Evolutionary conservation across 2,797 vertebrate genomes (phyloP), one percentile per base, ranked within the genome.

Genomic region (Prunella strophiata): DNA sequence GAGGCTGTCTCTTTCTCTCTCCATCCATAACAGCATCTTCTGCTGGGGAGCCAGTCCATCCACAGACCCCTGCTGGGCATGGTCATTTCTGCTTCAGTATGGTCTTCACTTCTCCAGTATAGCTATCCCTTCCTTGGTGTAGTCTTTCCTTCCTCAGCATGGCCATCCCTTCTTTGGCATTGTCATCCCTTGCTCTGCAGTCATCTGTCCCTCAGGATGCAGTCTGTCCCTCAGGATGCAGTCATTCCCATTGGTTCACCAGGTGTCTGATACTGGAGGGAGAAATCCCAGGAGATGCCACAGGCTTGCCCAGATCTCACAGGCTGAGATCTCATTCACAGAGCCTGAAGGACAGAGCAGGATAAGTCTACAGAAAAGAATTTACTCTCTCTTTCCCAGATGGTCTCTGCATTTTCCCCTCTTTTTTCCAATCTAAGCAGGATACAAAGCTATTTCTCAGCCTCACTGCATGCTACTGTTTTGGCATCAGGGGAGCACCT

Each of bases 391-490:
- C 36, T 70, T 88, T 71, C 34, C 29, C 47, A 74, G 22, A 74
- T 17, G 5, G 12, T 29, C n/a, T 58, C 36, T 47, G 50, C 9
- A 27, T 87, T 83, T 91, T 51, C 18, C 15, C 32, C 30, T 68
- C 58, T 73, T 18, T 58, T 62, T 91, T 86, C 47, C 38, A 79
- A 25, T 34, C 30, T 48, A 62, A 36, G 25, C 23, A 68, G 51
- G 15, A 81, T n/a, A 43, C 0, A 1, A 62, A 18, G n/a, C 34
- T 75, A 48, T 38, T 82, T 34, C 55, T 74, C 55, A 63, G 59
- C 17, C 26, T 32, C 67, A 32, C 30, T 0, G 0, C 8, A 50
- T 7, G 23, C 15, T 38, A 45, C 38, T 14, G 5, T 5, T 36
- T 20, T 47, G 40, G 42, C 51, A 17, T 18, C 7, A 2, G 27